phyloP scores from a whole-genome alignment of 1,140 invertebrate species.

The Drosophila orosa region DNA sequence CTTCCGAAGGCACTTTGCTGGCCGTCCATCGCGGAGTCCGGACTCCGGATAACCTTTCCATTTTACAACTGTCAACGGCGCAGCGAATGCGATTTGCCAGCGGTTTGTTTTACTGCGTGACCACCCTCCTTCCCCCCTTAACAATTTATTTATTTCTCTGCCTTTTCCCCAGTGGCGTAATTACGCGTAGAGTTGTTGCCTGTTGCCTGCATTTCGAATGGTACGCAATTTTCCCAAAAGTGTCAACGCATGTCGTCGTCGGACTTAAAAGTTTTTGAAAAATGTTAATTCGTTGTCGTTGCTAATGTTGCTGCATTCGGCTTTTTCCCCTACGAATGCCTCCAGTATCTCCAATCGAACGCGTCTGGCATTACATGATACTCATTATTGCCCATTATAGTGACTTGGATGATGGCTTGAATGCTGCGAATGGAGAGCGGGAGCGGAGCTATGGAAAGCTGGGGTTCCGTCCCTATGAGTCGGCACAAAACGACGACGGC shows the following conservation, averaged over 20 bases:
- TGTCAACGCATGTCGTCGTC: slow-evolving; percentile 67
- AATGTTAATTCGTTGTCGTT: slow-evolving; percentile 68
- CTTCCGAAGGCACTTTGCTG: slow-evolving; percentile 40
- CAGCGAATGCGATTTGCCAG: slow-evolving; percentile 56
- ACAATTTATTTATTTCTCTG: slow-evolving; percentile 21
- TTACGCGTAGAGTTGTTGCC: slow-evolving; percentile 52
- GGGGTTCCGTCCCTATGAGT: slow-evolving; percentile 52
- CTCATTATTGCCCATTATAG: slow-evolving; percentile 69
- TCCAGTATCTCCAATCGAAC: slow-evolving; percentile 39
- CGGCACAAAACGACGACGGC: slow-evolving; percentile 44
- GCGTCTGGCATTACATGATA: slow-evolving; percentile 69
- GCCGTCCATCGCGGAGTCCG: slow-evolving; percentile 15
- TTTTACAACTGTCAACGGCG: slow-evolving; percentile 70
- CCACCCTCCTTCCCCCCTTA: not conserved
- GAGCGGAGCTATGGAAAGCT: slow-evolving; percentile 51
- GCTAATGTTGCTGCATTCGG: slow-evolving; percentile 41
- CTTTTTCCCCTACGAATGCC: slow-evolving; percentile 41
- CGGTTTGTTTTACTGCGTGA: slow-evolving; percentile 46
- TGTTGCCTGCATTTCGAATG: slow-evolving; percentile 59
- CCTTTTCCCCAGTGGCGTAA: slow-evolving; percentile 44
- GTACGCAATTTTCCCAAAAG: slow-evolving; percentile 75
- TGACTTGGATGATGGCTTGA: slow-evolving; percentile 23
- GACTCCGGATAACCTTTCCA: slow-evolving; percentile 69
- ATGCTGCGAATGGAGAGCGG: slow-evolving; percentile 5
- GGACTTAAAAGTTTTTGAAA: slow-evolving; percentile 46